Evolutionary conservation across 2,113 vertebrate species (phyloP).

Genomic region (Brachypodius melanocephalos): DNA sequence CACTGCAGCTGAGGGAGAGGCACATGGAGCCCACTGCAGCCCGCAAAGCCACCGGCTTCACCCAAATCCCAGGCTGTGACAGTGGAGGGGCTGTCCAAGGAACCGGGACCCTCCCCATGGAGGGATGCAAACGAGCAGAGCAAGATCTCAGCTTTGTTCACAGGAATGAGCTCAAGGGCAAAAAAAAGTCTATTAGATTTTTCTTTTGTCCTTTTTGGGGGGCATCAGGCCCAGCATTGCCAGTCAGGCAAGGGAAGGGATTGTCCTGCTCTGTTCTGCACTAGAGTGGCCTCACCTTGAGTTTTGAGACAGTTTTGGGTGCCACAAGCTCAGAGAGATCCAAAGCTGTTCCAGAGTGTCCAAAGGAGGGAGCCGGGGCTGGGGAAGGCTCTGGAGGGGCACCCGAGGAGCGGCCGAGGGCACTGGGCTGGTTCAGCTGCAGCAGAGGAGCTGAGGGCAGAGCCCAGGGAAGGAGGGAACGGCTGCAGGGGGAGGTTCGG

Average conservation of each 20-base stretch:
- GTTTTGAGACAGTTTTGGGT: background rate
- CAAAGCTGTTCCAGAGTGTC: background rate
- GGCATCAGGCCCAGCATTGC: background rate
- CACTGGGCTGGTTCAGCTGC: background rate
- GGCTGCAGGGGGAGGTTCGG: background rate
- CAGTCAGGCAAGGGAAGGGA: background rate
- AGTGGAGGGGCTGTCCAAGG: background rate
- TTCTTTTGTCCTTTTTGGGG: background rate
- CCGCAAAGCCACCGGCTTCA: background rate
- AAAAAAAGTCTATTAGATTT: background rate
- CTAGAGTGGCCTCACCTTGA: background rate
- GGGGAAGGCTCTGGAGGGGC: background rate
- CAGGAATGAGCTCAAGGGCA: fast-evolving
- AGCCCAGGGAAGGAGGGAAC: background rate
- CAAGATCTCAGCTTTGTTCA: background rate
- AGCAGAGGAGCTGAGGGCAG: background rate
- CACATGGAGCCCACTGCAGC: background rate
- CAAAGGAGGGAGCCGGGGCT: background rate
- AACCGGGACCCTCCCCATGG: background rate
- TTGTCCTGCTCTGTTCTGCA: background rate
- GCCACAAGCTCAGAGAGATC: background rate
- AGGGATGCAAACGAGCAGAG: background rate
- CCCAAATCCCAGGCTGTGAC: background rate
- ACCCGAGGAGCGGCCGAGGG: background rate
- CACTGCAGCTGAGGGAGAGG: background rate